Evolutionary conservation across 2,797 vertebrate species (phyloP).

Genomic region (Neostethus bicornis): DNA sequence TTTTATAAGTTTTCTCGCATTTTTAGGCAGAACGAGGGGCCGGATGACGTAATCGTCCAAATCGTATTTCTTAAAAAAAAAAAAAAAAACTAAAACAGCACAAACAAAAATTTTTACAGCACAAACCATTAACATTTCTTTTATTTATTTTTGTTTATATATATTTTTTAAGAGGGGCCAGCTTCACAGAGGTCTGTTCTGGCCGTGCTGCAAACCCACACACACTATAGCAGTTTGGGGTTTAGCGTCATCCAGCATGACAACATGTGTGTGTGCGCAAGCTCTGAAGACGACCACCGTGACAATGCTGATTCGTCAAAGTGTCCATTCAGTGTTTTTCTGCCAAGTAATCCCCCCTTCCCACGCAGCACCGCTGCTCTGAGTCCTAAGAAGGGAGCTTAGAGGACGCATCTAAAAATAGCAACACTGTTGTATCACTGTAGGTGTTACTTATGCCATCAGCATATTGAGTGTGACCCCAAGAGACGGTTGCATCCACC

Average conservation of each 20-base stretch:
- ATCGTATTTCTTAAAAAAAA: too few relatives aligned
- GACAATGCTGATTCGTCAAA: constrained; percentile 65
- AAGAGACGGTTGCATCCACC: constrained; percentile 44
- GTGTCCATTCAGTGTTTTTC: constrained; percentile 40
- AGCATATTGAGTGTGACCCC: constrained; percentile 53
- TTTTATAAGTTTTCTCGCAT: too few relatives aligned
- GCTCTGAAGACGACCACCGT: constrained; percentile 55
- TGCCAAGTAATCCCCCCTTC: constrained; percentile 44
- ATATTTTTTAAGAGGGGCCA: too few relatives aligned
- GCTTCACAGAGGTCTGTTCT: too few relatives aligned
- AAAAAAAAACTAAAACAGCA: too few relatives aligned
- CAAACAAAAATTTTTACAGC: too few relatives aligned
- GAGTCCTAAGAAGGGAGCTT: constrained; percentile 27
- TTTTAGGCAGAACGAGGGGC: too few relatives aligned
- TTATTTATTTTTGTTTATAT: too few relatives aligned
- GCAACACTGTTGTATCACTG: constrained; percentile 40
- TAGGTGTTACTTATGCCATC: constrained; percentile 41
- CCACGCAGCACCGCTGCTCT: background rate
- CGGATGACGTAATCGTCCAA: too few relatives aligned
- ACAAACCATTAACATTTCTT: too few relatives aligned
- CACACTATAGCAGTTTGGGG: constrained; percentile 37
- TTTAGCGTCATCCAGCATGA: constrained; percentile 59
- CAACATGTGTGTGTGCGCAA: constrained; percentile 56
- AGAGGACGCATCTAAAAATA: constrained; percentile 62
- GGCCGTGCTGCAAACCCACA: too few relatives aligned